Evolutionary conservation across 2,888 invertebrate genomes (phyloP).

Genomic region (Ectemnius lituratus): DNA sequence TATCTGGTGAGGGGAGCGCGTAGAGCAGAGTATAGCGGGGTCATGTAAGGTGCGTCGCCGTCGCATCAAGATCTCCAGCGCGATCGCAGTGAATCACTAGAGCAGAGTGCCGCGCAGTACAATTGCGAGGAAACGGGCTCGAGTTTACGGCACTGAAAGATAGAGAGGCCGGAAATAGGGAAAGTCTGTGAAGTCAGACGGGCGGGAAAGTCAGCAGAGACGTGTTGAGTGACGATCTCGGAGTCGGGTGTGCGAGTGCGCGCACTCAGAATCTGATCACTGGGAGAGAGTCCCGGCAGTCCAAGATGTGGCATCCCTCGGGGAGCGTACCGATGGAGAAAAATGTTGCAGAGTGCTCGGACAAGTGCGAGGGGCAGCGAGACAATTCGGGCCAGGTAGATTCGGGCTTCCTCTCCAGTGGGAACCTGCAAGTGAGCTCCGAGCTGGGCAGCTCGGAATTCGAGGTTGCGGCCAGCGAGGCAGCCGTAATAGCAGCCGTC

Average conservation of each 20-base stretch:
- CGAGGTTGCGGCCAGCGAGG: conserved; percentile 23
- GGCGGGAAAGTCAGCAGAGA: background rate
- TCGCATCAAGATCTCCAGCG: too few relatives aligned
- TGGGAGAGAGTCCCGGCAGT: background rate
- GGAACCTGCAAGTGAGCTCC: conserved; percentile 58
- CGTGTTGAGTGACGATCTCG: background rate
- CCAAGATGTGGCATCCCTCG: conserved; percentile 53
- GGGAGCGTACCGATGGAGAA: conserved; percentile 43
- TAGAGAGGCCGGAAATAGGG: background rate
- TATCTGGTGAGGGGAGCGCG: too few relatives aligned
- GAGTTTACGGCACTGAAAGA: conserved; percentile 9
- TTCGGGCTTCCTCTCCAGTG: conserved; percentile 71
- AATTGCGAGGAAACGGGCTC: background rate
- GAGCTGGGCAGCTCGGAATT: conserved; percentile 56
- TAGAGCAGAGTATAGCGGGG: too few relatives aligned
- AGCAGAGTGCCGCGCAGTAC: background rate
- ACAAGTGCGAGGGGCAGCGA: conserved; percentile 42
- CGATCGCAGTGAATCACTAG: too few relatives aligned
- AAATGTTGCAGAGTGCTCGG: conserved; percentile 60
- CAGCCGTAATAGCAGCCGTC: conserved; percentile 27
- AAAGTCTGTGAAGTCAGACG: background rate
- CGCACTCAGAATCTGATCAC: background rate
- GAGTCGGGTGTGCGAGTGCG: background rate
- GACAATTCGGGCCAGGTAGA: conserved; percentile 64
- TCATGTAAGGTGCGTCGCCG: too few relatives aligned